phyloP scores from a whole-genome alignment of 2,113 vertebrate genomes.

The Daphoenositta chrysoptera region DNA sequence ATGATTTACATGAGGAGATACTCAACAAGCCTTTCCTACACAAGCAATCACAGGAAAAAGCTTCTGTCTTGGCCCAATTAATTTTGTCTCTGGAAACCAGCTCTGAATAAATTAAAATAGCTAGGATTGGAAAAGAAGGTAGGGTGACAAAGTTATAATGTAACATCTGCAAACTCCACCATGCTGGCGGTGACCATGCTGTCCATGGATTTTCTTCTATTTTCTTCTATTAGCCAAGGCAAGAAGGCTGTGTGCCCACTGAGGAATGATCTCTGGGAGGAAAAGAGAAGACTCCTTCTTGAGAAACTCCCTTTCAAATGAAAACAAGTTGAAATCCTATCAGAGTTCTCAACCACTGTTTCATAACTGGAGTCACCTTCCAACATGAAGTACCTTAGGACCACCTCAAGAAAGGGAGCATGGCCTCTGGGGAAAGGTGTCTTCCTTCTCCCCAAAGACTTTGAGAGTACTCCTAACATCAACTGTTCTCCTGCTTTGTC shows the following conservation, averaged over 20 bases:
- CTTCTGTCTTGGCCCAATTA: slow-evolving; percentile 48
- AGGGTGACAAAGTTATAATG: neutral
- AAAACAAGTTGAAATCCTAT: neutral
- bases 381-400: neutral
- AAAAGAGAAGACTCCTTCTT: neutral
- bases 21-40: slow-evolving; percentile 62
- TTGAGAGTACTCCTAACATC: neutral
- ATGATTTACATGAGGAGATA: slow-evolving; percentile 63
- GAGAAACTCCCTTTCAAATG: neutral
- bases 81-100: slow-evolving; percentile 60
- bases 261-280: neutral
- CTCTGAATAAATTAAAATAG: slow-evolving; percentile 48
- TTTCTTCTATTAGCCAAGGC: neutral
- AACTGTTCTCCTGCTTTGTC: neutral
- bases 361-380: neutral
- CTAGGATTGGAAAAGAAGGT: neutral
- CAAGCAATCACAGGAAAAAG: slow-evolving; percentile 53
- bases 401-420: neutral
- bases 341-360: neutral
- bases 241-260: neutral
- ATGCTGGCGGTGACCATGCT: neutral
- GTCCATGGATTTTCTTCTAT: neutral
- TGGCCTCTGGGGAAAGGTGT: neutral
- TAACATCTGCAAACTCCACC: neutral
- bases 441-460: neutral